These are phyloP conservation scores for Megaptera novaeangliae DNA, from an alignment of 2,113 vertebrate species.

Conservation along the genomic window DNA sequence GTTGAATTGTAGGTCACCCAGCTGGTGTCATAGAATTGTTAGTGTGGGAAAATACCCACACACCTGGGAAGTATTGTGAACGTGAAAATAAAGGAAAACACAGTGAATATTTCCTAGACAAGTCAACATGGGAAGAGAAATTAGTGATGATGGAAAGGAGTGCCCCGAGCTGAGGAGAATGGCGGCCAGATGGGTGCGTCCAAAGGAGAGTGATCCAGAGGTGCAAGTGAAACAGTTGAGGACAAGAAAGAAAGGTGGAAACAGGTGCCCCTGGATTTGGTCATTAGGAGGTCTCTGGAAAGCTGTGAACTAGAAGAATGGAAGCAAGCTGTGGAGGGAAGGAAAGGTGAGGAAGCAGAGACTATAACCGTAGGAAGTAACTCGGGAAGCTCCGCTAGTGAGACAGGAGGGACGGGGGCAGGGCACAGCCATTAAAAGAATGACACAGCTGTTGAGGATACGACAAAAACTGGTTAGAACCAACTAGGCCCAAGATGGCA, in stretches of 20 bases:
- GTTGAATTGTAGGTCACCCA: background rate
- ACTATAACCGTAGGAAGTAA: fast-evolving
- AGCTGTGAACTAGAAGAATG: background rate
- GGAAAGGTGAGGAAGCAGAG: background rate
- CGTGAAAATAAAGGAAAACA: background rate
- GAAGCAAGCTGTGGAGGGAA: background rate
- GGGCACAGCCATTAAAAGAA: too few relatives aligned
- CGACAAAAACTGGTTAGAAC: too few relatives aligned
- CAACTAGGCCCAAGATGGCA: too few relatives aligned
- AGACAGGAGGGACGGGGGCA: background rate
- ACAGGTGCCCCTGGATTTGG: background rate
- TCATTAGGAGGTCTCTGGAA: background rate
- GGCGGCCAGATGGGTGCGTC: background rate
- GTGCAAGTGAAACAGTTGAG: background rate
- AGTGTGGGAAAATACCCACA: background rate
- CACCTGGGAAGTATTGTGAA: background rate
- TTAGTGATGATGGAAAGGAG: background rate
- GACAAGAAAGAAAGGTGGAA: background rate
- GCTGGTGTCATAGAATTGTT: background rate
- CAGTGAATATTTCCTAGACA: background rate
- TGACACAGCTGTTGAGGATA: too few relatives aligned
- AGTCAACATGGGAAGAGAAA: background rate
- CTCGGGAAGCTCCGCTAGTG: background rate
- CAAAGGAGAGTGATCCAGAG: background rate
- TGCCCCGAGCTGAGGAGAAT: fast-evolving